Base-by-base conservation (phyloP, 2,888 invertebrate genomes). In the Chymomyza amoena region DNA sequence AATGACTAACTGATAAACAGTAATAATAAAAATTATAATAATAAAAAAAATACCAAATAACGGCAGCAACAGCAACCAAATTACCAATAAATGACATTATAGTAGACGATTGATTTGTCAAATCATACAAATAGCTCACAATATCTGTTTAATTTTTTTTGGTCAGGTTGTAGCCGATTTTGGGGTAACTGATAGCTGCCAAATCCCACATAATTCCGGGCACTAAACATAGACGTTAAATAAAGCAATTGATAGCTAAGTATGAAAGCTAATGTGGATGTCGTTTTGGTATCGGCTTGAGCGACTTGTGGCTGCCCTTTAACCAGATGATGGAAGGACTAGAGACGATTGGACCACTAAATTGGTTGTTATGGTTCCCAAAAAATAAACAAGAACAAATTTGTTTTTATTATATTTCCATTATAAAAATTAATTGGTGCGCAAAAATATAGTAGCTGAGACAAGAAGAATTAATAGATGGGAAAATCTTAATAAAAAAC, bases 21-120 rank as follows among this genome's bases (percentile, higher is more conserved):
- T 4, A 80, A 78, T 72, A 76, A 76, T 71, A 80, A 76, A 9
- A 80, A 78, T 72, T 75, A 76, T 71, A 78, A 72, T 59, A 64
- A 64, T 32, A 78, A 72, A 60, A 67, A 64, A 63, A 77, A 69
- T 32, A 32, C 32, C 77, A 80, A 80, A 77, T 70, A 66, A 61
- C 59, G 61, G 54, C 25, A 36, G 18, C 16, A 51, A 36, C 60
- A 67, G 61, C 66, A 66, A 59, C n/a, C 45, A 25, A 32, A 45
- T 45, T 45, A 66, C 50, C 60, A 62, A 68, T 32, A 57, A 81
- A 77, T 83, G 87, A 79, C 79, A 87, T 82, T 84, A 76, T 76
- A 72, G 72, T 76, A 72, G 72, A 79, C 80, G 82, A 89, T 86
- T 89, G 88, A 89, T 84, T 87, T 85, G 88, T 89, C 86, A 84